These are phyloP conservation scores for Melanogrammus aeglefinus DNA, from an alignment of 2,797 vertebrate species.

Conservation along the genomic window DNA sequence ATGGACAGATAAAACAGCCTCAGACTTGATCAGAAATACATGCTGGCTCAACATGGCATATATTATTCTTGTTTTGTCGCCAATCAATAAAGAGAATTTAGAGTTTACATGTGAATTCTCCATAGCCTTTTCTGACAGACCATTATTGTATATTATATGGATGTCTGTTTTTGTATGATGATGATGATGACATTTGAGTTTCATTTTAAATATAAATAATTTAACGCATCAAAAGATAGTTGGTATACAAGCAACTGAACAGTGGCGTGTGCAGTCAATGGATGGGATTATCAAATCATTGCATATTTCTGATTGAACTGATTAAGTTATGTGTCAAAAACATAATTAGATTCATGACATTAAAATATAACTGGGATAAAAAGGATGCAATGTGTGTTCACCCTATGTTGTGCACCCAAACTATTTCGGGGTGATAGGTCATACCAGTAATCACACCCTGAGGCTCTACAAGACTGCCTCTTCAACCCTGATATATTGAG, in stretches of 20 bases:
- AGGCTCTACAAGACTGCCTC: conserved; percentile 20
- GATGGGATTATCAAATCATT: too few species aligned
- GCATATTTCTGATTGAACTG: too few species aligned
- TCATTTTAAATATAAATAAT: too few species aligned
- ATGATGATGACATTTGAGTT: not conserved
- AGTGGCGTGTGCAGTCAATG: too few species aligned
- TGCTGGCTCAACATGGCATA: not conserved
- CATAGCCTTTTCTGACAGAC: not conserved
- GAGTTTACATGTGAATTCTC: not conserved
- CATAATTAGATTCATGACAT: too few species aligned
- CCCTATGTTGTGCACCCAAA: conserved; percentile 22
- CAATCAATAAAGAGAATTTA: not conserved
- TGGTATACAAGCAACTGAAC: not conserved
- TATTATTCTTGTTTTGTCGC: not conserved
- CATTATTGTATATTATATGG: not conserved
- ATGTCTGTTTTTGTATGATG: not conserved
- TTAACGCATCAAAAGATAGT: not conserved
- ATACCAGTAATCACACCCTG: conserved; percentile 8
- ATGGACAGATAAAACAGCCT: not conserved
- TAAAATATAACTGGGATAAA: not conserved
- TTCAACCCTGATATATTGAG: conserved; percentile 20
- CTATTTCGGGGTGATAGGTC: conserved; percentile 38
- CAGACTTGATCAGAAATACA: not conserved
- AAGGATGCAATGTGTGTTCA: not conserved
- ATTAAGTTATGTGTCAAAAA: too few species aligned